Conservation (phyloP, 2,888 invertebrate genomes). For the Erannis defoliaria region DNA sequence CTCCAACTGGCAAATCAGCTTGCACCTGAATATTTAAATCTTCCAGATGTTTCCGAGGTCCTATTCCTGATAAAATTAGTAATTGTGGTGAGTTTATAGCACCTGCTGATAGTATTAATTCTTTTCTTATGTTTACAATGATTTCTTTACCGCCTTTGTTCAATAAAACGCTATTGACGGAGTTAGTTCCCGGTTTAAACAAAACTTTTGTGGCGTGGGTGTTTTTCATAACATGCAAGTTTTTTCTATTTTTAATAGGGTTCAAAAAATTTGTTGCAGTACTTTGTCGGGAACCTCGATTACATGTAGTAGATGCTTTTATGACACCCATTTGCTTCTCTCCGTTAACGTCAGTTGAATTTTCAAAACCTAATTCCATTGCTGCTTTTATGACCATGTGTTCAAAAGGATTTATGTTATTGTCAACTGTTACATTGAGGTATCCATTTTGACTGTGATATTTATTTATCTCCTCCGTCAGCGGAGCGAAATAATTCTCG, state of each 20-base stretch:
- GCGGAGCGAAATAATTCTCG: constrained; percentile 66
- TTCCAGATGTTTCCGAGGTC: constrained; percentile 73
- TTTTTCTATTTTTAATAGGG: constrained; percentile 66
- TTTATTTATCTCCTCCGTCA: constrained; percentile 50
- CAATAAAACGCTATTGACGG: constrained; percentile 70
- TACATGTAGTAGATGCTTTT: constrained; percentile 73
- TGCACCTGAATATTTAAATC: constrained; percentile 69
- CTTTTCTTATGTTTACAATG: constrained; percentile 70
- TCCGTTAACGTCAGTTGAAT: constrained; percentile 71
- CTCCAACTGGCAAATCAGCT: constrained; percentile 79
- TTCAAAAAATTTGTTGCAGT: constrained; percentile 83
- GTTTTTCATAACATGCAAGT: constrained; percentile 80
- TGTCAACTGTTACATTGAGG: constrained; percentile 67
- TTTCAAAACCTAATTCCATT: constrained; percentile 73
- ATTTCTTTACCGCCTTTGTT: constrained; percentile 69
- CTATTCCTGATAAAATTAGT: constrained; percentile 83
- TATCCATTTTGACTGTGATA: constrained; percentile 74
- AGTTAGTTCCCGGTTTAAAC: constrained; percentile 79
- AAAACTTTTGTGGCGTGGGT: constrained; percentile 83
- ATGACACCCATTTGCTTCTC: constrained; percentile 79
- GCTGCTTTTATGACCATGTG: constrained; percentile 67
- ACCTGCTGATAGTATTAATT: constrained; percentile 82
- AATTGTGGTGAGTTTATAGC: constrained; percentile 83
- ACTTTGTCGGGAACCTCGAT: constrained; percentile 78
- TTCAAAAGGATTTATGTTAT: constrained; percentile 53